Conservation (phyloP, 30 jellyfish, hydroid and myxozoan genomes). For the Clytia hemisphaerica region DNA sequence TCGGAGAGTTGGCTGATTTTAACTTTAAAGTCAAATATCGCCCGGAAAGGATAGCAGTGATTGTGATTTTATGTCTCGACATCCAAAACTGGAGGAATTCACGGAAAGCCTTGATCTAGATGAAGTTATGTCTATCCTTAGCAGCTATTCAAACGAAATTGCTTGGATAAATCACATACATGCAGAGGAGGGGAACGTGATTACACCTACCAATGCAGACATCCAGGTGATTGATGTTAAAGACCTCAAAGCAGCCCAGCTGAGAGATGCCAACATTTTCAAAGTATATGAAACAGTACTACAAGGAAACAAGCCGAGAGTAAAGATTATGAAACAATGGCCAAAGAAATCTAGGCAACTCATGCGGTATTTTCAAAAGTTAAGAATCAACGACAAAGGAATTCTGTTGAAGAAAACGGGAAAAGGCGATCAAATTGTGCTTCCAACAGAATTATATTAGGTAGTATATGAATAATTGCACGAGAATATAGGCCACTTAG, state of each 20-base stretch:
- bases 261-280: no score
- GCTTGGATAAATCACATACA: no score
- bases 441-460: background rate
- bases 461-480: background rate
- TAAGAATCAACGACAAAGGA: background rate
- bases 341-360: background rate
- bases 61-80: conserved; percentile 30
- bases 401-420: background rate
- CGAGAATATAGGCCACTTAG: conserved; percentile 6
- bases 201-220: no score
- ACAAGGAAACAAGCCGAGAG: no score
- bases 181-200: no score
- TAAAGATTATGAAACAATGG: no score
- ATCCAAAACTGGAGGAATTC: background rate
- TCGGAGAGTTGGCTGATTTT: conserved; percentile 32
- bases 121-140: no score
- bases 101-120: background rate
- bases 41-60: conserved; percentile 40
- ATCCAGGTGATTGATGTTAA: no score
- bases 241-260: no score
- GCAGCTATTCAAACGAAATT: no score
- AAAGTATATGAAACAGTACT: no score
- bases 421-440: background rate
- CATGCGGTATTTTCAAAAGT: background rate
- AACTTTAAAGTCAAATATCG: conserved; percentile 25